Base-by-base conservation (phyloP, 2,113 vertebrate genomes). In the Megalops atlanticus region DNA sequence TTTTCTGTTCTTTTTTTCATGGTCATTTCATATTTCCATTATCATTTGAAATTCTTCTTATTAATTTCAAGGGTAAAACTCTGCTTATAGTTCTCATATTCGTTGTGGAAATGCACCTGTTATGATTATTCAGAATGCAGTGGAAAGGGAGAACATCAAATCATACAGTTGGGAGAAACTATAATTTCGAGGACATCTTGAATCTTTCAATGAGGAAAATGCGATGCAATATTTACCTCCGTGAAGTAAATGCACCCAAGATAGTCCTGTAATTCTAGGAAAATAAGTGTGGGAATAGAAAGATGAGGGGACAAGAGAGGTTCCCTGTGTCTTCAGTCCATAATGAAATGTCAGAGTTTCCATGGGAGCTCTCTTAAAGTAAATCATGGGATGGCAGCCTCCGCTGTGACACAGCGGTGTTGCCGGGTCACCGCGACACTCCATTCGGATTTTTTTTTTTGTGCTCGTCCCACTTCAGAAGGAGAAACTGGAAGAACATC, bases 191-290 rank as follows among this genome's bases (percentile, higher is more conserved):
- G 69, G 16, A 15, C 15, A 71, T 36, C 12, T 71, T 33, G 21
- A 3, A 31, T 18, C 8, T 70, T 31, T 70, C 27, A 70, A 14
- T 35, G 27, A 3, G 14, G 36, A 4, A 35, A 71, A 71, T 38
- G 69, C 35, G 18, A 71, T 2, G 36, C 31, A 18, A 5, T 71
- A 71, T 71, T 35, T 38, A 71, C 69, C 27, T 18, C 36, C 69
- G 36, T 4, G 18, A 71, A 27, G 16, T 71, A 15, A 35, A 33
- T 12, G 18, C 16, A 80, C 85, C 81, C 81, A 80, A 83, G 85
- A 86, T 84, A 79, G 84, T 68, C 45, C 83, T 86, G 75, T 78
- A 52, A 36, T 52, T 82, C 71, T 78, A 84, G 85, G 85, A 85
- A 79, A 79, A 81, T 39, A 39, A 83, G 81, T 38, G 8, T 36